Conservation (phyloP, 2,113 vertebrate genomes). For the Hipposideros armiger region DNA sequence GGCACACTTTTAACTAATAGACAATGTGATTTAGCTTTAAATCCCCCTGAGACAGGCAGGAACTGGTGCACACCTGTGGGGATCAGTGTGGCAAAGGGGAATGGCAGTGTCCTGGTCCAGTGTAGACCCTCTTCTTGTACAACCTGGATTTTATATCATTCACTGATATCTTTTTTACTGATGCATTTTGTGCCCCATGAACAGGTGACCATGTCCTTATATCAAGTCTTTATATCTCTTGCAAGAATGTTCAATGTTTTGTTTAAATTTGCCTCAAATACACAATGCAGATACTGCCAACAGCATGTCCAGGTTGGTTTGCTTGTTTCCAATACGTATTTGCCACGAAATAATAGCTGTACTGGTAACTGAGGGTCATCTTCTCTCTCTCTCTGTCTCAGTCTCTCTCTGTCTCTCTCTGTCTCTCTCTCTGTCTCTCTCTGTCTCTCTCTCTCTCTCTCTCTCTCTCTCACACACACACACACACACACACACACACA, state of each 20-base stretch:
- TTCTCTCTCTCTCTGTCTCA: background rate
- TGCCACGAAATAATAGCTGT: background rate
- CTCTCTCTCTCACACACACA: background rate
- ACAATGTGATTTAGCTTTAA: background rate
- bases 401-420: too few relatives aligned
- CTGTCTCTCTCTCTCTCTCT: background rate
- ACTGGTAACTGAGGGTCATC: background rate
- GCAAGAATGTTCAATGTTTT: background rate
- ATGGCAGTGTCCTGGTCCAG: rapidly evolving
- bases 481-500: background rate
- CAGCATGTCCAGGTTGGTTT: background rate
- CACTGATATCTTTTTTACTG: background rate
- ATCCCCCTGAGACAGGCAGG: too few relatives aligned
- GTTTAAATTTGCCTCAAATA: background rate
- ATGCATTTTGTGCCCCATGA: rapidly evolving
- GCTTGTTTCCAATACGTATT: background rate
- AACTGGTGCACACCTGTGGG: background rate
- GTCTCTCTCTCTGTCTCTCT: background rate
- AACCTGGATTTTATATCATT: background rate
- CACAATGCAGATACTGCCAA: background rate
- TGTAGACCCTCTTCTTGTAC: background rate
- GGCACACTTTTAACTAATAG: background rate
- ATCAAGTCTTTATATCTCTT: background rate
- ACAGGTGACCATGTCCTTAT: background rate
- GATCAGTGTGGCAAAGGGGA: background rate